Conservation (phyloP, 1,140 invertebrate genomes). For the Melitaea cinxia region DNA sequence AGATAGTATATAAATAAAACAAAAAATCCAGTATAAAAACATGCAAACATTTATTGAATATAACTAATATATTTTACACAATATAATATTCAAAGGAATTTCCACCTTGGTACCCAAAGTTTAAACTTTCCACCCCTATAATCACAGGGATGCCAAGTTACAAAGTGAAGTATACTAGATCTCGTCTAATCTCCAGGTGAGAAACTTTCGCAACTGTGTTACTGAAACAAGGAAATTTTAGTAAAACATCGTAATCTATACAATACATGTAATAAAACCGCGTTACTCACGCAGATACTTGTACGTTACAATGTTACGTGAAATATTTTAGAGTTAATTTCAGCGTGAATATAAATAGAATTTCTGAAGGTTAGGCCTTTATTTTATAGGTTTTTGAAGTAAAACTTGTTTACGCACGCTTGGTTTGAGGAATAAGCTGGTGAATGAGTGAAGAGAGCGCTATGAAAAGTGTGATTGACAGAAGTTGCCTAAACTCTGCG, state of each 20-base stretch:
- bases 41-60: not conserved
- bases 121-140: constrained; percentile 22
- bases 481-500: no score
- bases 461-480: no score
- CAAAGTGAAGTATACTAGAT: constrained; percentile 19
- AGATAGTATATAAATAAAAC: not conserved
- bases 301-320: not conserved
- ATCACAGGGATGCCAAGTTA: constrained; percentile 24
- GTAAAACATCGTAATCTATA: not conserved
- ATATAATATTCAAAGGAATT: constrained; percentile 7
- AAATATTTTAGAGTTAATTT: not conserved
- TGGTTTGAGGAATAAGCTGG: no score
- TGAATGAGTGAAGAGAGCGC: no score
- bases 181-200: constrained; percentile 27
- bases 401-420: no score
- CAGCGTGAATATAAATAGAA: no score
- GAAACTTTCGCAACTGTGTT: constrained; percentile 20
- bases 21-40: not conserved
- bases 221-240: constrained; percentile 7
- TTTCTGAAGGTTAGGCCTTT: no score
- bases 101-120: not conserved
- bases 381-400: no score
- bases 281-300: not conserved
- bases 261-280: not conserved
- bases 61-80: constrained; percentile 7